Percentiles rank a stretch among this genome's conserved stretches.
Evolutionary conservation across 2,888 invertebrate species (phyloP).

Genomic region (Drosophila testacea): DNA sequence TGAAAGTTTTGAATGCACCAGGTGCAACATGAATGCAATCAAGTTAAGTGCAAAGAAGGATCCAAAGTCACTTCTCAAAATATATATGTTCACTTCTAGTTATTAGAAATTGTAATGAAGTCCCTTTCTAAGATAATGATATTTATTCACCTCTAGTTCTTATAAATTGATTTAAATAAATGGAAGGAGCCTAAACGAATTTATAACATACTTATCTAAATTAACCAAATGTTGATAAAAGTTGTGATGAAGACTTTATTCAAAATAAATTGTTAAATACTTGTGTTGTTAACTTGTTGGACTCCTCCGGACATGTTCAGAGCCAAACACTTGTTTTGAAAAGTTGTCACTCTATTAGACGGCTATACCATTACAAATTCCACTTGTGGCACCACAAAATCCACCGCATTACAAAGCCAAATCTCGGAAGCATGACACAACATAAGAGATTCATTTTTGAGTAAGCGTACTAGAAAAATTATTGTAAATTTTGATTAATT

Average conservation of each 20-base stretch:
- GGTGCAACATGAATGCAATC: slow-evolving; percentile 44
- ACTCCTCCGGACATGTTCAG: slow-evolving; percentile 19
- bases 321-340: slow-evolving; percentile 23
- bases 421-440: slow-evolving; percentile 60
- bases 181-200: no score
- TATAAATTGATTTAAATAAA: background rate
- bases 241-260: background rate
- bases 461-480: slow-evolving; percentile 57
- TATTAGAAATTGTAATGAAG: no score
- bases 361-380: slow-evolving; percentile 46
- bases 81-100: no score
- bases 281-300: background rate
- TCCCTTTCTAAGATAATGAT: background rate
- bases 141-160: background rate
- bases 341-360: slow-evolving; percentile 49
- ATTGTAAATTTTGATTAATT: slow-evolving; percentile 79
- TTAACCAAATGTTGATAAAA: no score
- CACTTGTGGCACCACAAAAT: slow-evolving; percentile 48
- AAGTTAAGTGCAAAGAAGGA: slow-evolving; percentile 55
- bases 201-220: no score
- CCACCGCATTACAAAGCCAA: slow-evolving; percentile 18
- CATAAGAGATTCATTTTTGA: slow-evolving; percentile 60
- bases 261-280: background rate
- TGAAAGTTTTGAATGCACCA: background rate
- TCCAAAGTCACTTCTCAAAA: background rate